phyloP scores from a whole-genome alignment of 2,113 vertebrate genomes.

The Pterocles orientalis region DNA sequence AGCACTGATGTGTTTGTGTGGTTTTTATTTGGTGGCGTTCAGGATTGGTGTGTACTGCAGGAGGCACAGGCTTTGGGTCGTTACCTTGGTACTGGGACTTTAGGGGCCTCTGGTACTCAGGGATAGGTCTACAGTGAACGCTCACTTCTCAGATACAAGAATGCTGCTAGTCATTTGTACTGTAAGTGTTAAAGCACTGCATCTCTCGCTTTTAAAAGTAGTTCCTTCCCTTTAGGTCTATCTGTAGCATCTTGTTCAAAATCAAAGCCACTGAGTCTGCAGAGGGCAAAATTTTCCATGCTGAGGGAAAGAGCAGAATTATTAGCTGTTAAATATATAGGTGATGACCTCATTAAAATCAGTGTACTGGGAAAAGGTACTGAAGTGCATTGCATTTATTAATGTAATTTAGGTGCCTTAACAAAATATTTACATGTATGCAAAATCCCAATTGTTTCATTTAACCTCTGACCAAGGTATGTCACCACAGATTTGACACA shows the following conservation, averaged over 20 bases:
- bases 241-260: neutral
- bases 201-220: neutral
- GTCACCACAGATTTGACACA: neutral
- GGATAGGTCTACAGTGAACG: neutral
- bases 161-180: neutral
- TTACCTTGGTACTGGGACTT: neutral
- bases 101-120: neutral
- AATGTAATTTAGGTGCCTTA: neutral
- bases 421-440: neutral
- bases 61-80: neutral
- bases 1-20: neutral
- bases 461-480: neutral
- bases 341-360: neutral
- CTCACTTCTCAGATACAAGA: neutral
- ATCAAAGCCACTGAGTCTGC: rapidly evolving
- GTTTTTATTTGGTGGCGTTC: neutral
- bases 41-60: neutral
- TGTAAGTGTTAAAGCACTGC: neutral
- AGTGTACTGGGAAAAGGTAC: neutral
- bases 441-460: neutral
- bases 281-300: neutral
- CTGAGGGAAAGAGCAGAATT: neutral
- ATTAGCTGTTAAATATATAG: neutral
- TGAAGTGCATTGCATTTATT: neutral
- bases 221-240: neutral